These are phyloP conservation scores for Xiphorhynchus elegans DNA, from an alignment of 2,113 vertebrate genomes.

Conservation along the genomic window DNA sequence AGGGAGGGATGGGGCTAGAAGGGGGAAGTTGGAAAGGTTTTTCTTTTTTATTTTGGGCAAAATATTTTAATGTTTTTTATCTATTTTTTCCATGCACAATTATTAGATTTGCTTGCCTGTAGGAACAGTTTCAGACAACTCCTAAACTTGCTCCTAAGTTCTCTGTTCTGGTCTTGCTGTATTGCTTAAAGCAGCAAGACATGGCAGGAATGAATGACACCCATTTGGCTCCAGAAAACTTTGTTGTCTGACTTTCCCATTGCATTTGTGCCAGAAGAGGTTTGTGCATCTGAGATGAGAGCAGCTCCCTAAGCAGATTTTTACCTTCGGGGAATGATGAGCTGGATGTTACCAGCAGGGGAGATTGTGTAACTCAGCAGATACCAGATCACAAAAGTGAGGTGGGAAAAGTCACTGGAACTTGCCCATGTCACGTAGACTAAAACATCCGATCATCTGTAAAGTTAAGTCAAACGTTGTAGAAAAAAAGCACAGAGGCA, in stretches of 20 bases:
- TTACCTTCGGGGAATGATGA: background rate
- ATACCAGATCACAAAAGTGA: background rate
- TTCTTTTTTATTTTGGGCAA: background rate
- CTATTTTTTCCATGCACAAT: background rate
- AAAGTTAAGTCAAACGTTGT: background rate
- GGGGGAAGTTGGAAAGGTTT: background rate
- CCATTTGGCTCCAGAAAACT: background rate
- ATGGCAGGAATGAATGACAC: constrained; percentile 1
- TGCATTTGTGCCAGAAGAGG: background rate
- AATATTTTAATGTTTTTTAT: background rate
- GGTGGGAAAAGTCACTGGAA: background rate
- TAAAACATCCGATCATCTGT: background rate
- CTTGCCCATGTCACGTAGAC: background rate
- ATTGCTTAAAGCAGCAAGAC: constrained; percentile 3
- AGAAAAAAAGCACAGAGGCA: background rate
- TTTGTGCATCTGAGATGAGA: background rate
- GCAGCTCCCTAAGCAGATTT: constrained; percentile 30
- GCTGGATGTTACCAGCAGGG: background rate
- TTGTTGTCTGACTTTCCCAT: background rate
- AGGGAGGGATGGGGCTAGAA: background rate
- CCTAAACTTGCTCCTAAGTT: background rate
- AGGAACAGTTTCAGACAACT: background rate
- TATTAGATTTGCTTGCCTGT: background rate
- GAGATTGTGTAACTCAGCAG: background rate
- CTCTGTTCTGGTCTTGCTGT: background rate